Evolutionary conservation across 2,113 vertebrate species (phyloP), one percentile per base, ranked within the genome.

Genomic region (Polypterus bichir): DNA sequence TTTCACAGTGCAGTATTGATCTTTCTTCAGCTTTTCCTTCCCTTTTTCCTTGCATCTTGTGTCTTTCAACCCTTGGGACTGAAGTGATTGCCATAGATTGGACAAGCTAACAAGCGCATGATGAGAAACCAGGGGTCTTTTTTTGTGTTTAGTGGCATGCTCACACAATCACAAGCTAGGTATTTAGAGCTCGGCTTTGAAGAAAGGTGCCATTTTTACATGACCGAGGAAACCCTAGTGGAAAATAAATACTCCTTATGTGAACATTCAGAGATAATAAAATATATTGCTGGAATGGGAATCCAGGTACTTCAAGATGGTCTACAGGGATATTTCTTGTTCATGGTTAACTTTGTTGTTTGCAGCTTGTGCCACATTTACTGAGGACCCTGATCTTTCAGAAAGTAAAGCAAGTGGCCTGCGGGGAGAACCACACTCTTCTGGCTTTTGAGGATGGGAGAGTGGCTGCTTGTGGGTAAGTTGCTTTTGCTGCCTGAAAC

Each of bases 71-170:
- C 92, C 92, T 81, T 84, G 94, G 92, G 94, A 96, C 86, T 72
- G 77, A 83, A 88, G 88, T 94, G 91, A 98, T 97, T 94, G 96
- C 92, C 88, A 93, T 90, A 96, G 93, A 96, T 95, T 94, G 92
- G 92, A 97, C 94, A 97, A 92, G 89, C 92, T 98, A 97, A 98
- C 91, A 92, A 97, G 90, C 86, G 72, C 91, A 91, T 93, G 92
- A 91, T 93, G 89, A 95, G 91, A 86, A 92, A 85, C 83, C 74
- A 77, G 79, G 72, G 71, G 83, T 76, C 79, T 84, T 59, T 55
- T 58, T 78, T 74, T 53, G 82, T 86, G 82, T 85, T 84, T 76
- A 85, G 83, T 86, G 88, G 81, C 78, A 79, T 71, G 77, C 79
- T 84, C 79, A 73, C 76, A 75, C 83, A 81, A 70, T 83, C 82